These are phyloP conservation scores for Xyliphius kryptos DNA, from an alignment of 2,113 vertebrate genomes.

Conservation along the genomic window DNA sequence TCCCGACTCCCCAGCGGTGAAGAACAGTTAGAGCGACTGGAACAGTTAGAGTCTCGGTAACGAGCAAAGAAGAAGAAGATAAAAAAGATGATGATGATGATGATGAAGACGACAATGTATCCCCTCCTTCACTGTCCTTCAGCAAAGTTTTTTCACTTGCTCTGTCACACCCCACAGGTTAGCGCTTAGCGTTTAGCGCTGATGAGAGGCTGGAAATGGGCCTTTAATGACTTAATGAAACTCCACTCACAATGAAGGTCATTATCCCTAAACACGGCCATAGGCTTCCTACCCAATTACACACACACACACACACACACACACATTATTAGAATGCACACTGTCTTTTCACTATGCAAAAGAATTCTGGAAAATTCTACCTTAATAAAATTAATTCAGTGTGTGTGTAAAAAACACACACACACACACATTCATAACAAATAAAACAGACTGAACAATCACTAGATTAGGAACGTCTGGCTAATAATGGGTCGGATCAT, in stretches of 20 bases:
- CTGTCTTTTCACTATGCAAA: no score
- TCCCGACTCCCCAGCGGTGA: conserved; percentile 23
- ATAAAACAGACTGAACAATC: no score
- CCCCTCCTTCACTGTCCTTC: conserved; percentile 30
- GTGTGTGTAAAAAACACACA: no score
- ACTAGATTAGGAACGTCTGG: no score
- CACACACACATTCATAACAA: no score
- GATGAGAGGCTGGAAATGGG: conserved; percentile 46
- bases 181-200: conserved; percentile 41
- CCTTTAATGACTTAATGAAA: conserved; percentile 53
- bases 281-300: conserved; percentile 45
- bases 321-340: no score
- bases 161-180: conserved; percentile 45
- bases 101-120: no score
- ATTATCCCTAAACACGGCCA: conserved; percentile 50
- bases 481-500: no score
- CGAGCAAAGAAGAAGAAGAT: conserved; percentile 24
- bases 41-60: conserved; percentile 24
- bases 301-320: conserved; percentile 21
- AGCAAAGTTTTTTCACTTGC: conserved; percentile 23
- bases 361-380: no score
- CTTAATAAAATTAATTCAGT: no score
- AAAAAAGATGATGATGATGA: neutral
- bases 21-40: conserved; percentile 25
- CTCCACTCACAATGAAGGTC: conserved; percentile 42